Conservation (phyloP, 2,888 invertebrate genomes). For the Sinodicranocentrus sp. region DNA sequence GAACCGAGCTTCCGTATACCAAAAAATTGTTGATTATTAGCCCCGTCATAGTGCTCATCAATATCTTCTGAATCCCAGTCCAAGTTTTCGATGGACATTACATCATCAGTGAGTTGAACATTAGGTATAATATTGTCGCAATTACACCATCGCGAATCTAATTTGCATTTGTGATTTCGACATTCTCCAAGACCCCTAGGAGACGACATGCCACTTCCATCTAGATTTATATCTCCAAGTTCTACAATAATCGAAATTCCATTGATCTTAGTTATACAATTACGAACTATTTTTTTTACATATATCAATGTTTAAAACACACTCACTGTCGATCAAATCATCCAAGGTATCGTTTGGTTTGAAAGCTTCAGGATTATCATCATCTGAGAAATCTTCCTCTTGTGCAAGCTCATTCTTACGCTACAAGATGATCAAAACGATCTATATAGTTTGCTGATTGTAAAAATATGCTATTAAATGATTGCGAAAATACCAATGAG, state of each 20-base stretch:
- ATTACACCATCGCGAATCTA: slow-evolving; percentile 52
- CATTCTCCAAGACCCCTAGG: slow-evolving; percentile 49
- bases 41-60: not conserved
- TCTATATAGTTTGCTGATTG: not conserved
- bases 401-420: not conserved
- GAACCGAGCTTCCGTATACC: slow-evolving; percentile 49
- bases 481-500: slow-evolving; percentile 77
- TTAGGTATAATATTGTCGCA: slow-evolving; percentile 48
- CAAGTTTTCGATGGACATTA: not conserved
- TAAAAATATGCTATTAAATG: not conserved
- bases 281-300: too few species aligned
- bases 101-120: slow-evolving; percentile 23
- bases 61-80: slow-evolving; percentile 26
- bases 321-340: slow-evolving; percentile 40
- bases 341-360: slow-evolving; percentile 14
- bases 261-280: too few species aligned
- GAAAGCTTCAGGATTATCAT: not conserved
- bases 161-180: slow-evolving; percentile 40
- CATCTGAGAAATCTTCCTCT: not conserved
- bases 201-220: slow-evolving; percentile 39
- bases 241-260: too few species aligned
- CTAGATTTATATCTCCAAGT: slow-evolving; percentile 32
- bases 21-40: not conserved
- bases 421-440: not conserved
- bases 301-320: too few species aligned